These are phyloP conservation scores for Steinernema scapterisci DNA, from an alignment of 2,888 invertebrate species.

Conservation along the genomic window DNA sequence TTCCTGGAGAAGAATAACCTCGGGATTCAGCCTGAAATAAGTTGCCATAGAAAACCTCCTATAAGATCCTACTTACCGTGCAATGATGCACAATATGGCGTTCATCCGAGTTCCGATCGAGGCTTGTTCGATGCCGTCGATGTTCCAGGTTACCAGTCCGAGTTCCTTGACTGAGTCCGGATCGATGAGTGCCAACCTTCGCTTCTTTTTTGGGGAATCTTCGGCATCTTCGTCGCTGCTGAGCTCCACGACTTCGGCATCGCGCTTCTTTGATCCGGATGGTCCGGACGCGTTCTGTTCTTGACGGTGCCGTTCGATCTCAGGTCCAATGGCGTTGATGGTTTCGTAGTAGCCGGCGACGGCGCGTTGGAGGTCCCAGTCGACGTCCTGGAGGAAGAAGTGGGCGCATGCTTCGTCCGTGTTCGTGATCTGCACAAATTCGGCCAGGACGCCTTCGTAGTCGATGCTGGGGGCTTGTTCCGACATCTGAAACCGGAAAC, in stretches of 20 bases:
- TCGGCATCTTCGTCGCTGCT: neutral
- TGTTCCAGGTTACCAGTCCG: constrained; percentile 73
- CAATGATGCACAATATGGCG: constrained; percentile 71
- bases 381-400: constrained; percentile 72
- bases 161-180: constrained; percentile 60
- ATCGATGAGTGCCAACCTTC: neutral
- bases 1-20: constrained; percentile 74
- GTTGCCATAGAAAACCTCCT: too few relatives aligned
- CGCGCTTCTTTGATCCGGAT: too few relatives aligned
- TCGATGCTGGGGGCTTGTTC: neutral
- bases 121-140: constrained; percentile 73
- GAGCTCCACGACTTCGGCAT: constrained; percentile 4
- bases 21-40: constrained; percentile 73
- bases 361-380: constrained; percentile 72
- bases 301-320: constrained; percentile 14
- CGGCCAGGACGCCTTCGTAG: constrained; percentile 44
- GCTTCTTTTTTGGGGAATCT: neutral
- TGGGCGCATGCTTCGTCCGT: constrained; percentile 73
- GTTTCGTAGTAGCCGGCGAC: constrained; percentile 29
- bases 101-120: constrained; percentile 71
- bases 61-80: constrained; percentile 67
- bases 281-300: neutral
- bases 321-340: constrained; percentile 33
- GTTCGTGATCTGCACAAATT: constrained; percentile 71
- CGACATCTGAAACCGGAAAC: neutral